Evolutionary conservation across 2,797 vertebrate species (phyloP).

Genomic region (Lacerta bilineata): DNA sequence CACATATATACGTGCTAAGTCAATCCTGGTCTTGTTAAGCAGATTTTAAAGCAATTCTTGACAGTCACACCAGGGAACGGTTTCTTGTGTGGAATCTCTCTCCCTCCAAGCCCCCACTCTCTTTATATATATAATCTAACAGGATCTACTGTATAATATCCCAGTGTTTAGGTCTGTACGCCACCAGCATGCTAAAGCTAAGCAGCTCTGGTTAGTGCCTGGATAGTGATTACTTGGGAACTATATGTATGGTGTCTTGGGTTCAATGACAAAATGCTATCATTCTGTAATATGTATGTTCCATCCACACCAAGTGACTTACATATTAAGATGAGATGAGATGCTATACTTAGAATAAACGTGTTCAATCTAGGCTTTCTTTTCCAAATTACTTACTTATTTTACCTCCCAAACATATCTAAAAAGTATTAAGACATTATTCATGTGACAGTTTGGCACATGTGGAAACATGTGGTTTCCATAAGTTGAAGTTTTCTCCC

Average conservation of each 20-base stretch:
- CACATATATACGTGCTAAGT: background rate
- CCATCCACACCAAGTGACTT: too few species aligned
- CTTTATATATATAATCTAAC: too few species aligned
- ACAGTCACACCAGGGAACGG: background rate
- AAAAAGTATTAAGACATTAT: background rate
- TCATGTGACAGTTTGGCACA: background rate
- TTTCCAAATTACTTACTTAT: background rate
- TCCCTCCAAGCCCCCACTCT: too few species aligned
- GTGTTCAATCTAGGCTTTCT: background rate
- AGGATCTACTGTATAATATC: background rate
- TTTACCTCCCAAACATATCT: conserved; percentile 26
- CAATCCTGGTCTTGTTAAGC: background rate
- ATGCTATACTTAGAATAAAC: background rate
- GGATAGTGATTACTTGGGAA: too few species aligned
- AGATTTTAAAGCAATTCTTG: background rate
- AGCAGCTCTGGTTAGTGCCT: too few species aligned
- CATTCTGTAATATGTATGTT: too few species aligned
- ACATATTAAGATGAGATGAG: background rate
- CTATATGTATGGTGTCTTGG: too few species aligned
- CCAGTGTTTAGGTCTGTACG: background rate
- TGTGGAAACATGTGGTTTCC: background rate
- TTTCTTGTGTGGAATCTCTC: background rate
- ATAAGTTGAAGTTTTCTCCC: conserved; percentile 23
- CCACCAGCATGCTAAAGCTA: too few species aligned
- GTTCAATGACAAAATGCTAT: too few species aligned